Evolutionary conservation across 92 coral and sea anemone genomes (phyloP), one percentile per base, ranked within the genome.

Genomic region (Palythoa grandis): DNA sequence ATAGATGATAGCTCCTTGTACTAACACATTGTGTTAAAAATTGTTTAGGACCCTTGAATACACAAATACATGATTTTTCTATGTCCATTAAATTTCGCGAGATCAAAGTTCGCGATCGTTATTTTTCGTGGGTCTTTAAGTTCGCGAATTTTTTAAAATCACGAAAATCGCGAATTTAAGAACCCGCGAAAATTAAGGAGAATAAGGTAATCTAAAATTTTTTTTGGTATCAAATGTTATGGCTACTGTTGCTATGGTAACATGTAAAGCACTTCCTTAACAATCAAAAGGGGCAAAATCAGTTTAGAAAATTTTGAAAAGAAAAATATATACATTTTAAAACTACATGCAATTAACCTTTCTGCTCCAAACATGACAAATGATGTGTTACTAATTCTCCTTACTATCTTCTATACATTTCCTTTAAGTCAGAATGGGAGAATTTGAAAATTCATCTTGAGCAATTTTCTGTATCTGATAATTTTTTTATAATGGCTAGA

Each of bases 231-330:
- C 52, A 43, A 72, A 72, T 35, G 40, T 72, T 37, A 73, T 40
- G 77, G 77, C 77, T 73, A 73, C 23, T 73, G 77, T 73, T 73
- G 77, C 77, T 37, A 73, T 73, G 77, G 77, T 20, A 73, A 73
- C 77, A 47, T 73, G 77, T 35, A 73, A 17, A 73, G 77, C 77
- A 15, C 77, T 73, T 73, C 77, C 77, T 73, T 73, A 73, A 73
- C 52, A 73, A 73, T 67, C n/a, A 67, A 15, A 73, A 35, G 56
- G 77, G 77, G 53, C 3, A 72, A 72, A 72, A 71, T 24, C 48
- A 54, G 12, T 17, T 71, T 71, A 71, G 76, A 29, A 29, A 72
- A 72, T 73, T 73, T 73, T 73, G 77, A 73, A 73, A 37, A 73
- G 57, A 73, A 73, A 73, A 73, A 73, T 67, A 47, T 11, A 72